Evolutionary conservation across 2,888 invertebrate species (phyloP).

Genomic region (Hydrotaea diabolus): DNA sequence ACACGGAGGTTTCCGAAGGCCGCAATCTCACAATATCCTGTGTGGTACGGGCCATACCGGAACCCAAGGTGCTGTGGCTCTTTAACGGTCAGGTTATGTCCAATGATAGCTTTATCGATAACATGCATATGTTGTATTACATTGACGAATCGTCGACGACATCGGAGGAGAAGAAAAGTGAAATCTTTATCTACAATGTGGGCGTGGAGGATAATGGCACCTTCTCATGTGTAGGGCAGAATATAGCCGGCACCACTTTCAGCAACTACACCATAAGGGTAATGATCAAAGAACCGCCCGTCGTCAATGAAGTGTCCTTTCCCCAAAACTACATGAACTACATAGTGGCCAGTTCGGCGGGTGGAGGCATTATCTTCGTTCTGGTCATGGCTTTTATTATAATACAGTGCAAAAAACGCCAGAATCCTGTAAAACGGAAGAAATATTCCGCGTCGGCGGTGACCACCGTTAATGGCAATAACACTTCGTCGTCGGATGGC

Average conservation of each 20-base stretch:
- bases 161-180: slow-evolving; percentile 87
- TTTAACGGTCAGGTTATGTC: slow-evolving; percentile 91
- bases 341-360: slow-evolving; percentile 85
- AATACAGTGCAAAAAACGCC: slow-evolving; percentile 82
- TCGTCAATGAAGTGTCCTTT: slow-evolving; percentile 86
- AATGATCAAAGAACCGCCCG: slow-evolving; percentile 87
- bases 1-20: slow-evolving; percentile 89
- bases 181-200: slow-evolving; percentile 89
- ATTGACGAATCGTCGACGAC: slow-evolving; percentile 86
- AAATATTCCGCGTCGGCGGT: slow-evolving; percentile 83
- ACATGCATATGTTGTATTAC: slow-evolving; percentile 86
- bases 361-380: slow-evolving; percentile 85
- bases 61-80: slow-evolving; percentile 91
- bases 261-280: slow-evolving; percentile 91
- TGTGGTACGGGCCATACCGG: slow-evolving; percentile 90
- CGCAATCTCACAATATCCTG: slow-evolving; percentile 91
- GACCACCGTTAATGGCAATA: slow-evolving; percentile 80
- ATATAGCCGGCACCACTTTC: slow-evolving; percentile 89
- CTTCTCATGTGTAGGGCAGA: slow-evolving; percentile 92
- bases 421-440: slow-evolving; percentile 81
- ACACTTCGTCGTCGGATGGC: slow-evolving; percentile 71
- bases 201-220: slow-evolving; percentile 91
- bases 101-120: slow-evolving; percentile 87
- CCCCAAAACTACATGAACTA: slow-evolving; percentile 87
- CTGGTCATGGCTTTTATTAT: slow-evolving; percentile 86